Conservation (phyloP, 1,140 invertebrate genomes). For the Drosophila ogumai region DNA sequence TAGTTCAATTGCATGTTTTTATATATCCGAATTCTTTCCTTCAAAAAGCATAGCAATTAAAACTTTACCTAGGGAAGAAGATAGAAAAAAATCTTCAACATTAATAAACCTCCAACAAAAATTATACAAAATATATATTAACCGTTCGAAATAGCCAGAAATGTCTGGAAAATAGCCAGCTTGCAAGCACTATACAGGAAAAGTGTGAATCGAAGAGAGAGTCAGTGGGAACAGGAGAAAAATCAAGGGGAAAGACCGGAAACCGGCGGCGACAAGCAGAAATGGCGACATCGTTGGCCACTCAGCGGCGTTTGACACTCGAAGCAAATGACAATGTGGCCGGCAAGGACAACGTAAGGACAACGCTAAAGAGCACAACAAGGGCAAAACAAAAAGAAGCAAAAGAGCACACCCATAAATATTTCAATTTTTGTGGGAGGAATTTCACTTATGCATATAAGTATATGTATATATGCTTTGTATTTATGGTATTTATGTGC, state of each 20-base stretch:
- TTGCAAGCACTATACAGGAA: neutral
- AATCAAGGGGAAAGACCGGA: constrained; percentile 40
- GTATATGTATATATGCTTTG: neutral
- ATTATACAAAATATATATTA: too few species aligned
- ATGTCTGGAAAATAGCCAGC: neutral
- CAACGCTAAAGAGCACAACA: constrained; percentile 60
- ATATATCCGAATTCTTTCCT: too few species aligned
- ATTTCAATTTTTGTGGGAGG: constrained; percentile 72
- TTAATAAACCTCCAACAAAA: too few species aligned
- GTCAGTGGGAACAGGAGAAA: neutral
- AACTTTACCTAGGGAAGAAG: too few species aligned
- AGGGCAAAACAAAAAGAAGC: constrained; percentile 17
- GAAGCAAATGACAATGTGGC: constrained; percentile 69
- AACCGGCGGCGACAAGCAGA: constrained; percentile 64
- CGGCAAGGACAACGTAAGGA: constrained; percentile 78
- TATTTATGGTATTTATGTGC: constrained; percentile 44
- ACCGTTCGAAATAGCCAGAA: neutral
- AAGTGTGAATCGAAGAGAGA: constrained; percentile 5
- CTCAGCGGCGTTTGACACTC: constrained; percentile 79
- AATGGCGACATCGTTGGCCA: constrained; percentile 70
- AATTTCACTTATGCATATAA: constrained; percentile 61
- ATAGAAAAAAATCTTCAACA: too few species aligned
- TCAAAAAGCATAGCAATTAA: too few species aligned
- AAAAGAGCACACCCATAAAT: constrained; percentile 66
- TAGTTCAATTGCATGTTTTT: neutral